Percentiles rank a stretch among this genome's conserved stretches.
Evolutionary conservation across 2,888 invertebrate species (phyloP).

Genomic region (Ornithoptera alexandrae): DNA sequence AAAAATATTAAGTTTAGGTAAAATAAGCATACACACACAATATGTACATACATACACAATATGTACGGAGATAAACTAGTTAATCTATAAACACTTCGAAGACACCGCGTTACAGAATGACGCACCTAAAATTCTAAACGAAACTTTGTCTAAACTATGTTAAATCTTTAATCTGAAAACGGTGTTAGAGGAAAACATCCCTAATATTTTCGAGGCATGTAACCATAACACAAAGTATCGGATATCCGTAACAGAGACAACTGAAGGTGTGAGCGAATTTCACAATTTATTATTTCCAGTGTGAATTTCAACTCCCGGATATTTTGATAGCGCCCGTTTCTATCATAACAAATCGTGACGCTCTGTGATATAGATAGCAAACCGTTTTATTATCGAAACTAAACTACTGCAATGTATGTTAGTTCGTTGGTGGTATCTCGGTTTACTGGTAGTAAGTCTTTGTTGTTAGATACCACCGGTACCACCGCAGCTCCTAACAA

Average conservation of each 20-base stretch:
- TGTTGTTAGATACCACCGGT: no score
- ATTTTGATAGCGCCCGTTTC: neutral
- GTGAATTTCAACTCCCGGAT: neutral
- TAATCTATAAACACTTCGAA: neutral
- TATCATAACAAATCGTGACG: no score
- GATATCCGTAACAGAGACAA: neutral
- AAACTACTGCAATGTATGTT: no score
- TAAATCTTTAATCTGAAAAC: constrained; percentile 21
- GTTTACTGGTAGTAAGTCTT: no score
- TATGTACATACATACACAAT: no score
- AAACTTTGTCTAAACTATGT: constrained; percentile 20
- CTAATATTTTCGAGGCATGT: neutral
- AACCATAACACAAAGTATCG: neutral
- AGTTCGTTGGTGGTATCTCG: no score
- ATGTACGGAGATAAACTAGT: neutral
- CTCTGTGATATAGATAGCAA: no score
- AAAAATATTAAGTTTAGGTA: no score
- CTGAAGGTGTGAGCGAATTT: neutral
- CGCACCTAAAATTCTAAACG: neutral
- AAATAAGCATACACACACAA: no score
- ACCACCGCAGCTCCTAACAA: no score
- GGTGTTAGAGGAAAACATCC: constrained; percentile 9
- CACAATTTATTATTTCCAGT: neutral
- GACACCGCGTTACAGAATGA: neutral
- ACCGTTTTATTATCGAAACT: no score